A percentile compares a stretch with the other conserved stretches of the same genome.
These are phyloP conservation scores for Anabacerthia variegaticeps DNA, from an alignment of 2,797 vertebrate genomes.

Conservation along the genomic window DNA sequence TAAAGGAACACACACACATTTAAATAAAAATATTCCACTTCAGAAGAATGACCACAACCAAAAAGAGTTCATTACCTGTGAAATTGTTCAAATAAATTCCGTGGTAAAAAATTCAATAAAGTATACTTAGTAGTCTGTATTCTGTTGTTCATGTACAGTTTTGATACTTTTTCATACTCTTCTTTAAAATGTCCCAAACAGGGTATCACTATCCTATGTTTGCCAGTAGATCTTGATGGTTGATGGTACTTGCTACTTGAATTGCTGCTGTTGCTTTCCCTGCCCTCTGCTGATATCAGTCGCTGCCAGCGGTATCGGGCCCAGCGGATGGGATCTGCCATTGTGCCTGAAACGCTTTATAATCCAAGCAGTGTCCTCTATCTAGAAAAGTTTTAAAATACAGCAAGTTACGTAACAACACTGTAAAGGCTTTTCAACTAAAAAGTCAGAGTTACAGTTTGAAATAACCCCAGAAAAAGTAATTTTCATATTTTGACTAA, in stretches of 20 bases:
- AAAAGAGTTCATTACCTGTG: slow-evolving; percentile 82
- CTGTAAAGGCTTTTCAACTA: not conserved
- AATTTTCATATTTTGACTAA: not conserved
- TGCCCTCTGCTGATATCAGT: slow-evolving; percentile 57
- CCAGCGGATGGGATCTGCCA: slow-evolving; percentile 83
- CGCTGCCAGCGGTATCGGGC: slow-evolving; percentile 77
- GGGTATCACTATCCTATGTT: slow-evolving; percentile 83
- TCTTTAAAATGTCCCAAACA: slow-evolving; percentile 78
- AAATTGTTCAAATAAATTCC: slow-evolving; percentile 96
- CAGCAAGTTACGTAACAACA: not conserved
- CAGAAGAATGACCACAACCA: not conserved
- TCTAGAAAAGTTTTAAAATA: not conserved
- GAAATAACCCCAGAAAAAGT: not conserved
- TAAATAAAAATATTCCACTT: not conserved
- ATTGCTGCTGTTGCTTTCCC: slow-evolving; percentile 34
- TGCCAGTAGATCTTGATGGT: slow-evolving; percentile 59
- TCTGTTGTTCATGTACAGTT: slow-evolving; percentile 83
- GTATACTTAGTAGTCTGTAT: slow-evolving; percentile 95
- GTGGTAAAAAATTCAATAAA: slow-evolving; percentile 89
- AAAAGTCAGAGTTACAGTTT: not conserved
- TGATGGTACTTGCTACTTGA: not conserved
- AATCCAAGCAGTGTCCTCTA: not conserved
- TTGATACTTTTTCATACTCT: slow-evolving; percentile 81
- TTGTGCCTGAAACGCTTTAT: slow-evolving; percentile 6
- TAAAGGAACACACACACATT: not conserved